Base-by-base conservation (phyloP, 2,888 invertebrate species). In the Erebia ligea region DNA sequence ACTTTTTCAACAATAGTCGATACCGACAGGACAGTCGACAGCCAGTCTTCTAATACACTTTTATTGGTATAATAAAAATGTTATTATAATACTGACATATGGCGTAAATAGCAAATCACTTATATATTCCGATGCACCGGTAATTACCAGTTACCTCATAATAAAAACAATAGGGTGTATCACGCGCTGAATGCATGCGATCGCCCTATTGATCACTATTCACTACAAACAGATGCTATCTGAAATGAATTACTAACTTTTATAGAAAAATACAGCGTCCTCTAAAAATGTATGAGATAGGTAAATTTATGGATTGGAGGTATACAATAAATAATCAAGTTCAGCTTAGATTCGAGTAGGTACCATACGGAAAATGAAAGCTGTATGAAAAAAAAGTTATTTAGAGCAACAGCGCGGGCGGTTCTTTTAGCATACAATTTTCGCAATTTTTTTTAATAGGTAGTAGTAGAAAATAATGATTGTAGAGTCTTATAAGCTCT, bases 161-260 rank as follows among this genome's bases (percentile, higher is more conserved):
- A 81, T 86, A 83, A 87, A 88, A 91, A 90, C 89, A 91, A 91
- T 88, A 77, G 89, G 88, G 90, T 82, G 82, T 73, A 72, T 67
- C 70, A 72, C 73, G 73, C 70, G 68, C 57, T 40, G 68, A 59
- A n/a, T 40, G 69, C 69, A 74, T 74, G 72, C 72, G 68, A 74
- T 59, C 56, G 54, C 71, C 68, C 71, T 48, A 69, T 56, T 66
- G 70, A 74, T 70, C 62, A 70, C 57, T 52, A 21, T 50, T 70
- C 62, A 70, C 57, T 52, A 21, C 54, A 19, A 56, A 58, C 74
- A 70, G 68, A 74, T 74, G 71, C 61, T 64, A 61, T 68, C 61
- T 62, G 17, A 40, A 62, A 40, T 34, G 13, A 42, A 52, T 66
- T 56, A 45, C 25, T n/a, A n/a, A 3, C n/a, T 69, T 50, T 45